These are phyloP conservation scores for Eufriesea mexicana DNA, from an alignment of 1,140 invertebrate species.

Conservation along the genomic window DNA sequence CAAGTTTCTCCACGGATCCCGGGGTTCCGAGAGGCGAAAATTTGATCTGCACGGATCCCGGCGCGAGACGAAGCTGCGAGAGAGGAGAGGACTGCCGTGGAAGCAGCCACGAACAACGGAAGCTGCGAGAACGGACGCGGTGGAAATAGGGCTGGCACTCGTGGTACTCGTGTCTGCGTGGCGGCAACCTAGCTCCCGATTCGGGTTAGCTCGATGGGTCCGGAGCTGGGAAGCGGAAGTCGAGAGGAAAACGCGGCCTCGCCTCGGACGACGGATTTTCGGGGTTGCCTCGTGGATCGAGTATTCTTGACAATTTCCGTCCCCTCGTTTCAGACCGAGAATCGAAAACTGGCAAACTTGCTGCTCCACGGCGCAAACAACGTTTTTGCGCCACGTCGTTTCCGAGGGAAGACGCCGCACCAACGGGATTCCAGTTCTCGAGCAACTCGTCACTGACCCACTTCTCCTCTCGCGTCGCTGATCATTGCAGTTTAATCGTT, in stretches of 20 bases:
- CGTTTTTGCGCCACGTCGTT: neutral
- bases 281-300: neutral
- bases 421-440: neutral
- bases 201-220: too few species aligned
- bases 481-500: slow-evolving; percentile 28
- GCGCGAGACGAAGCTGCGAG: slow-evolving; percentile 27
- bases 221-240: neutral
- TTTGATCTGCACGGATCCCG: slow-evolving; percentile 49
- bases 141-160: too few species aligned
- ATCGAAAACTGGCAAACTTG: neutral
- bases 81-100: neutral
- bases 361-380: neutral
- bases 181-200: too few species aligned
- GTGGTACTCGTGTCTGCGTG: too few species aligned
- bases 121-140: too few species aligned
- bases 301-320: slow-evolving; percentile 1
- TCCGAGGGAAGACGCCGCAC: neutral
- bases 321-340: neutral
- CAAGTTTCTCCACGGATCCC: slow-evolving; percentile 9
- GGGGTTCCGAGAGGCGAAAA: slow-evolving; percentile 30
- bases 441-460: neutral
- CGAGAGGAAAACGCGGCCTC: neutral
- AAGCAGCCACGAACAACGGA: slow-evolving; percentile 13
- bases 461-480: neutral
- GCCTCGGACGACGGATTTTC: neutral